Base-by-base conservation (phyloP, 1,140 invertebrate genomes). In the Limonius californicus region DNA sequence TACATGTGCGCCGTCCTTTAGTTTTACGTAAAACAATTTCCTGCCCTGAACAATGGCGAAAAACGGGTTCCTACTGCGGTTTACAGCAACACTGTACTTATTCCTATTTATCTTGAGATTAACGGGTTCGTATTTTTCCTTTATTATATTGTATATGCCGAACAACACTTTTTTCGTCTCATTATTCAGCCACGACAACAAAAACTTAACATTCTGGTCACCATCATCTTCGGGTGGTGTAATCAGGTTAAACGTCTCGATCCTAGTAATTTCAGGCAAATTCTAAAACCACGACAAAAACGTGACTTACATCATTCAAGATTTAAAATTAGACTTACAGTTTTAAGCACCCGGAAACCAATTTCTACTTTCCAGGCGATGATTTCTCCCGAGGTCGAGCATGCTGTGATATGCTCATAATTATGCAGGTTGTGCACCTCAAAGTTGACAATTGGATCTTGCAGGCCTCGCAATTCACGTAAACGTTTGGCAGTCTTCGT, bases 341-440 rank as follows among this genome's bases (percentile, higher is more conserved):
- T 69, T 72, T 78, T 77, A 54, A 75, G 69, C 12, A 74, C 78
- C 67, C 72, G 76, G 8, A 80, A 71, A 14, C 80, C 82, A 54
- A 77, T 83, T 19, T 78, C 74, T 68, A 78, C 79, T 68, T 82
- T 78, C 84, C 83, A 86, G 53, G 75, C 74, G 19, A 81, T 67
- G 2, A 86, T 30, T 64, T 80, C 76, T 0, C 82, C 84, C 39
- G 64, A 70, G 21, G 74, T 76, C 3, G 83, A 82, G 67, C 84
- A 86, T 4, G 80, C 83, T 15, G 82, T 64, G 19, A 87, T 70
- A 54, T 72, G 73, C 54, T 81, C 79, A 1, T 70, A 57, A 66
- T 78, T 76, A 20, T 80, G 76, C 3, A 78, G 68, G 53, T 78
- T 74, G 54, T 75, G 65, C 23, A 70, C 62, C 54, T 75, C 71